Conservation (phyloP, 2,797 vertebrate species). For the Smutsia gigantea region DNA sequence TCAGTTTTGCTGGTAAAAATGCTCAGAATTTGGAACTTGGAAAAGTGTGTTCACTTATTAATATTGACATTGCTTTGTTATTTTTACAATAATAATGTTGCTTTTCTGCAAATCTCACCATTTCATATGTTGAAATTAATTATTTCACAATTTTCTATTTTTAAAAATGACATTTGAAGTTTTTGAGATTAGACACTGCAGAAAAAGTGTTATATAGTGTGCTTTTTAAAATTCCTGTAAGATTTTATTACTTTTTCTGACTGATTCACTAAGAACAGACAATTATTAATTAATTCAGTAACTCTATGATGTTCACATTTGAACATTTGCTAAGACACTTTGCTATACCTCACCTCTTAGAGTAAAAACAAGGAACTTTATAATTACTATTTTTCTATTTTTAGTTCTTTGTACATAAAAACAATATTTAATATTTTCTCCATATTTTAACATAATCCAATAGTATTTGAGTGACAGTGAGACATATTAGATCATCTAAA, state of each 20-base stretch:
- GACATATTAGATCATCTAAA: slow-evolving; percentile 35
- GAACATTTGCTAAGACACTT: neutral
- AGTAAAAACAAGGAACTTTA: neutral
- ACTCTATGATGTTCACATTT: neutral
- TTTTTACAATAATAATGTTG: neutral
- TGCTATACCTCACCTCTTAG: neutral
- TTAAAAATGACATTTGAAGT: slow-evolving; percentile 37
- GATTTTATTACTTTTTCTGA: neutral
- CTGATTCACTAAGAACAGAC: neutral
- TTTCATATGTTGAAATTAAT: slow-evolving; percentile 13
- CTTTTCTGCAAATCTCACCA: neutral
- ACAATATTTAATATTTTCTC: neutral
- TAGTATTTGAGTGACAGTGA: neutral
- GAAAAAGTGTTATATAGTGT: neutral
- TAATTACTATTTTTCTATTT: neutral
- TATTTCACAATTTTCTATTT: slow-evolving; percentile 51
- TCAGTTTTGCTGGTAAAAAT: neutral
- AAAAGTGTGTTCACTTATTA: neutral
- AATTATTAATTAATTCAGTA: slow-evolving; percentile 36
- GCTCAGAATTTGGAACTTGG: neutral
- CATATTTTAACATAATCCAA: slow-evolving; percentile 8
- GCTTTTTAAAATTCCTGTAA: neutral
- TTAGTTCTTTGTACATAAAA: neutral
- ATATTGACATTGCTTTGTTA: neutral
- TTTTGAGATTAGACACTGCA: neutral